Conservation (phyloP, 1,140 invertebrate species). For the Platyscapa corneri region DNA sequence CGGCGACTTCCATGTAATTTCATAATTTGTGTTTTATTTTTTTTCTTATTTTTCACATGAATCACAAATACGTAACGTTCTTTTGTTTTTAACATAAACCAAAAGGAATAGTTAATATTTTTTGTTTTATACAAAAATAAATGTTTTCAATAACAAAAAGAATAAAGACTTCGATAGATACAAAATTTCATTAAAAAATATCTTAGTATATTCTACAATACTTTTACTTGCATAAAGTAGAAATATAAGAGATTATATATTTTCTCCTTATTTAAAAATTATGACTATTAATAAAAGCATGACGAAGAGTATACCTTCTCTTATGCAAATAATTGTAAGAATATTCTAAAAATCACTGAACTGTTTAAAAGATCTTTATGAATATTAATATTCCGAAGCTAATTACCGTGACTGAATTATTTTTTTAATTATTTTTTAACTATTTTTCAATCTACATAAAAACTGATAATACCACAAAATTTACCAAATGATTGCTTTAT, state of each 20-base stretch:
- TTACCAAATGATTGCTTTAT: too few relatives aligned
- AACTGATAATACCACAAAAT: too few relatives aligned
- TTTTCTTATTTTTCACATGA: too few relatives aligned
- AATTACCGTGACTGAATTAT: constrained; percentile 49
- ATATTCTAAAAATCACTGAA: constrained; percentile 25
- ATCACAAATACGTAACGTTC: too few relatives aligned
- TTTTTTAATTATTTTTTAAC: constrained; percentile 36
- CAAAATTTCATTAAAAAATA: neutral
- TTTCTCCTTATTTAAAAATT: neutral
- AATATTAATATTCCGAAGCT: constrained; percentile 13
- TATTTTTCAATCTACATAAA: neutral
- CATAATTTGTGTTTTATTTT: neutral
- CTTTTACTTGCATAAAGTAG: neutral
- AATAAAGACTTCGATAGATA: neutral
- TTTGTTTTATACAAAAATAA: neutral
- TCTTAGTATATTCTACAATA: neutral
- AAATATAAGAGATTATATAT: neutral
- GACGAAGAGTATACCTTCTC: neutral
- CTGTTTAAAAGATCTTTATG: constrained; percentile 1
- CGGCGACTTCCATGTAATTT: neutral
- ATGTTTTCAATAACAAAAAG: neutral
- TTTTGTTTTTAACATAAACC: too few relatives aligned
- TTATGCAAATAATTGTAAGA: neutral
- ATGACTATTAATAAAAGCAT: neutral
- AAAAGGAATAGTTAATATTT: too few relatives aligned